These are phyloP conservation scores for Prorops nasuta DNA, from an alignment of 1,140 invertebrate species.

Conservation along the genomic window DNA sequence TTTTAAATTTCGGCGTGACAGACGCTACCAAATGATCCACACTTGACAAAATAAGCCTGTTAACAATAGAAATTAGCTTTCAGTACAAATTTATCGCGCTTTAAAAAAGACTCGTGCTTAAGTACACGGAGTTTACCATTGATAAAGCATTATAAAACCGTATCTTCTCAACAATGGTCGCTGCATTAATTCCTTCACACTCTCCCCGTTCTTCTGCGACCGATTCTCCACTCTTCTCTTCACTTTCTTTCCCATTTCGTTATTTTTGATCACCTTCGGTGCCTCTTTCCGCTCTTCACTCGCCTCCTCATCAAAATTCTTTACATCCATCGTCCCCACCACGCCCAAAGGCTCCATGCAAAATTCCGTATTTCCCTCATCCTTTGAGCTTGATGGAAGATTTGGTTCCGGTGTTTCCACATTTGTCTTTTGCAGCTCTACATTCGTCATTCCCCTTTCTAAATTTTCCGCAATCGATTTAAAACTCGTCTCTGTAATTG, in stretches of 20 bases:
- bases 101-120: not conserved
- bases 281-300: not conserved
- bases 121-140: constrained; percentile 24
- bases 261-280: constrained; percentile 1
- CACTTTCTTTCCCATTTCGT: constrained; percentile 2
- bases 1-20: constrained; percentile 31
- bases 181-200: constrained; percentile 8
- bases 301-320: constrained; percentile 12
- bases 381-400: constrained; percentile 14
- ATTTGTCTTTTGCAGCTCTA: not conserved
- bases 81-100: no score
- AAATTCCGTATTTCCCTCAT: constrained; percentile 5
- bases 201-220: not conserved
- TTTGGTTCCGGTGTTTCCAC: not conserved
- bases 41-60: constrained; percentile 44
- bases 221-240: not conserved
- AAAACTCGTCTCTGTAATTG: constrained; percentile 18
- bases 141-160: constrained; percentile 17
- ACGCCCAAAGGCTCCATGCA: not conserved
- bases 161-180: constrained; percentile 20
- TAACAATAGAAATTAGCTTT: constrained; percentile 14
- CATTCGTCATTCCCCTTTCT: constrained; percentile 19
- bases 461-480: constrained; percentile 13
- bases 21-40: constrained; percentile 32
- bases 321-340: not conserved